Base-by-base conservation (phyloP, 2,113 vertebrate species). In the Ictidomys tridecemlineatus region DNA sequence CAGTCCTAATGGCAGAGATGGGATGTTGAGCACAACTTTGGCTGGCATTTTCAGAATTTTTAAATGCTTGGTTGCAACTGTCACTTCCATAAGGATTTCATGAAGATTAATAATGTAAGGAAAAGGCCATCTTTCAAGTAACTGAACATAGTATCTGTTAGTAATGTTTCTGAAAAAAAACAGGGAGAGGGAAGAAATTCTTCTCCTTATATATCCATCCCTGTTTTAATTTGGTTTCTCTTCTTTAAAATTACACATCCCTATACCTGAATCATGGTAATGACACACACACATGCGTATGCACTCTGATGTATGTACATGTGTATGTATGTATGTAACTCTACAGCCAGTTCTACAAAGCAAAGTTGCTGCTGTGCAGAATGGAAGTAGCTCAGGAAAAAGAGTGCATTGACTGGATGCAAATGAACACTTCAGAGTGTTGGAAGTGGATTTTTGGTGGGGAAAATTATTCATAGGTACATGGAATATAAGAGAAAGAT, bases 61-160 rank as follows among this genome's bases (percentile, higher is more conserved):
- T 91, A 94, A 97, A 95, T 96, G 95, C 88, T 96, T 94, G 80
- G 85, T 78, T 97, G 88, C 88, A 96, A 89, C 78, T 92, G 88
- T 96, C 92, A 89, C 87, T 94, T 96, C 73, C 69, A 61, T 74
- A 96, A 96, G 92, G 88, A 85, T 96, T 97, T 97, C 84, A 92
- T 89, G 93, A 96, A 97, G 94, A 95, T 96, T 97, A 92, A 97
- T 94, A 93, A 93, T 65, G 69, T 87, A 92, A 92, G 61, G 24
- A 88, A 94, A 97, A 96, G 67, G 67, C 90, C 87, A 97, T 89
- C 48, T 97, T 97, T 96, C 77, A 91, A 89, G 63, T 89, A 84
- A 96, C 32, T 72, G 58, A 95, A 65, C 39, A 72, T 8, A 67
- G 74, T 67, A 61, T 89, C 85, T 89, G 0, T 86, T 80, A 89